Evolutionary conservation across 2,797 vertebrate species (phyloP).

Genomic region (Gambusia yucatana): DNA sequence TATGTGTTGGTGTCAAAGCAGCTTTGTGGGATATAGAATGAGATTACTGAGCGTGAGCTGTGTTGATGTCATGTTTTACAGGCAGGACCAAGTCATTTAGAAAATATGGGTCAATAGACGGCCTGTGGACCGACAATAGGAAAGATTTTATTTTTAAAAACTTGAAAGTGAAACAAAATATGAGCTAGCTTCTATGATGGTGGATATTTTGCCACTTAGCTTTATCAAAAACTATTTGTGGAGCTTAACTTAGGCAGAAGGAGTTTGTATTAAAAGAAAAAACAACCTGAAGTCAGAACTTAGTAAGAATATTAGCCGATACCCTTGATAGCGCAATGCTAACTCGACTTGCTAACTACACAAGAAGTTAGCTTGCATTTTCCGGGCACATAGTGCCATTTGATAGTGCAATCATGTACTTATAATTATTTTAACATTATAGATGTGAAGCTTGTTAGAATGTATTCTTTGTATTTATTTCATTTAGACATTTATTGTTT

Average conservation of each 20-base stretch:
- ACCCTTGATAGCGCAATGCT: neutral
- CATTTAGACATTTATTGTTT: too few species aligned
- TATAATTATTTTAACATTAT: neutral
- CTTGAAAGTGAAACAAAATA: neutral
- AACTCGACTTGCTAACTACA: neutral
- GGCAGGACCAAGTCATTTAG: slow-evolving; percentile 30
- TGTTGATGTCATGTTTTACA: slow-evolving; percentile 58
- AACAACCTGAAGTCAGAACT: neutral
- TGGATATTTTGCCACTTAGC: neutral
- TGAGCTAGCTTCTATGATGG: neutral
- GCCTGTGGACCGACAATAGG: neutral
- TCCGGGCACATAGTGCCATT: too few species aligned
- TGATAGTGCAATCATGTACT: too few species aligned
- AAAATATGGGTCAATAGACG: neutral
- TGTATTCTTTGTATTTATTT: too few species aligned
- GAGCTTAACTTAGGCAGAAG: neutral
- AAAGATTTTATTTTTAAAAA: neutral
- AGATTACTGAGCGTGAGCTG: slow-evolving; percentile 69
- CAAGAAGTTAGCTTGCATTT: too few species aligned
- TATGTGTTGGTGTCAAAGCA: slow-evolving; percentile 74
- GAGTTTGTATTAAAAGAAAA: neutral
- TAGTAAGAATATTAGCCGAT: neutral
- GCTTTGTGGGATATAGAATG: slow-evolving; percentile 66
- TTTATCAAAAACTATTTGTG: neutral
- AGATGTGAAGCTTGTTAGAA: too few species aligned